phyloP scores from a whole-genome alignment of 2,797 vertebrate genomes.

The Emys orbicularis region DNA sequence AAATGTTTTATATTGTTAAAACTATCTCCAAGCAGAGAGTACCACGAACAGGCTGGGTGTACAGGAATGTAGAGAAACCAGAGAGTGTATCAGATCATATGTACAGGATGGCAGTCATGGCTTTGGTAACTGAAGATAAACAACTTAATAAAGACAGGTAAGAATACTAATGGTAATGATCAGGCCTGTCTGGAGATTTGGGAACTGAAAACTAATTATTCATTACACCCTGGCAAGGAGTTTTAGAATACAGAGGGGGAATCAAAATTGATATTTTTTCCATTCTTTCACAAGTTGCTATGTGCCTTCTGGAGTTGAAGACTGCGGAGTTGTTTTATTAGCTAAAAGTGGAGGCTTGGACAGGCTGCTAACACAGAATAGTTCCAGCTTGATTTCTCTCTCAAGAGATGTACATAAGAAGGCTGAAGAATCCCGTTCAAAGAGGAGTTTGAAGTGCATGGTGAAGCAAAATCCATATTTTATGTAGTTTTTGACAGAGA shows the following conservation, averaged over 20 bases:
- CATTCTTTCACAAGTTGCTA: accelerated
- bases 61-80: conserved; percentile 89
- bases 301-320: neutral
- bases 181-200: accelerated
- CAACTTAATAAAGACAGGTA: conserved; percentile 92
- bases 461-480: neutral
- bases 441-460: neutral
- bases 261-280: neutral
- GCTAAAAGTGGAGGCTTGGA: neutral
- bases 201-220: neutral
- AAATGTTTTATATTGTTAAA: accelerated
- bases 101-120: conserved; percentile 99
- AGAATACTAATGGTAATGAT: neutral
- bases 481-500: neutral
- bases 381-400: neutral
- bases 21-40: conserved; percentile 82
- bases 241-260: neutral
- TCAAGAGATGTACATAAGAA: neutral
- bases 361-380: neutral
- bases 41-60: conserved; percentile 96
- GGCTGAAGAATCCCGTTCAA: neutral
- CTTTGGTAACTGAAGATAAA: conserved; percentile 90
- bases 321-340: neutral
- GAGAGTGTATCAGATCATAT: conserved; percentile 98
- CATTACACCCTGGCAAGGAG: accelerated